phyloP scores from a whole-genome alignment of 2,888 invertebrate species.

The Ochropleura leucogaster region DNA sequence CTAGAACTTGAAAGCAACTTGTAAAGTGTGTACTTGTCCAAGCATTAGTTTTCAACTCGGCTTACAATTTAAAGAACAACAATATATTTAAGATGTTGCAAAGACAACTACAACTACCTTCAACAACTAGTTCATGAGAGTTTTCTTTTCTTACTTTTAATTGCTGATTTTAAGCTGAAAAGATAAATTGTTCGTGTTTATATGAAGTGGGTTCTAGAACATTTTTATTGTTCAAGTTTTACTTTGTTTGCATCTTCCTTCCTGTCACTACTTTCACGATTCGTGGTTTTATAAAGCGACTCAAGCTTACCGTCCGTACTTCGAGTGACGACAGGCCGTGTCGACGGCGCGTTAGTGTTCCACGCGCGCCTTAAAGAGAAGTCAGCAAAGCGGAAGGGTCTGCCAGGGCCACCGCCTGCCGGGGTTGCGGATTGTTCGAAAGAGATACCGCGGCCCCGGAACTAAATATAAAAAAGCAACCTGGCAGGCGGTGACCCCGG shows the following conservation, averaged over 20 bases:
- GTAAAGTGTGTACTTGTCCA: constrained; percentile 26
- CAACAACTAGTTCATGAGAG: constrained; percentile 1
- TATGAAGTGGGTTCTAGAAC: constrained; percentile 9
- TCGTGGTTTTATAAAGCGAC: neutral
- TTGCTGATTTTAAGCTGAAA: constrained; percentile 22
- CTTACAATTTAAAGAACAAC: constrained; percentile 49
- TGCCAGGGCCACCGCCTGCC: too few species aligned
- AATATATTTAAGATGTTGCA: constrained; percentile 40
- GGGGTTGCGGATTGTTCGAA: too few species aligned
- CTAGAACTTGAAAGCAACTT: constrained; percentile 27
- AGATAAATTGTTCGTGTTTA: constrained; percentile 38
- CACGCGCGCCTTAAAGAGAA: too few species aligned
- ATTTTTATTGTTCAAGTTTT: constrained; percentile 5
- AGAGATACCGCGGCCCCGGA: too few species aligned
- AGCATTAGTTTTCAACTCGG: constrained; percentile 39
- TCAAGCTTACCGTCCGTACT: neutral
- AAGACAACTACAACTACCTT: constrained; percentile 22
- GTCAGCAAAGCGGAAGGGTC: too few species aligned
- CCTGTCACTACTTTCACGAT: neutral
- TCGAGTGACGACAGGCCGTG: too few species aligned
- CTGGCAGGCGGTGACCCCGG: too few species aligned
- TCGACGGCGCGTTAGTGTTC: too few species aligned
- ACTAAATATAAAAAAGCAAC: too few species aligned
- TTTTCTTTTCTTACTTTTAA: constrained; percentile 33
- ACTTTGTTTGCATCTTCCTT: constrained; percentile 12